A percentile compares a stretch with the other conserved stretches of the same genome.
These are phyloP conservation scores for Pelobates cultripes DNA, from an alignment of 2,797 vertebrate species.

Conservation along the genomic window DNA sequence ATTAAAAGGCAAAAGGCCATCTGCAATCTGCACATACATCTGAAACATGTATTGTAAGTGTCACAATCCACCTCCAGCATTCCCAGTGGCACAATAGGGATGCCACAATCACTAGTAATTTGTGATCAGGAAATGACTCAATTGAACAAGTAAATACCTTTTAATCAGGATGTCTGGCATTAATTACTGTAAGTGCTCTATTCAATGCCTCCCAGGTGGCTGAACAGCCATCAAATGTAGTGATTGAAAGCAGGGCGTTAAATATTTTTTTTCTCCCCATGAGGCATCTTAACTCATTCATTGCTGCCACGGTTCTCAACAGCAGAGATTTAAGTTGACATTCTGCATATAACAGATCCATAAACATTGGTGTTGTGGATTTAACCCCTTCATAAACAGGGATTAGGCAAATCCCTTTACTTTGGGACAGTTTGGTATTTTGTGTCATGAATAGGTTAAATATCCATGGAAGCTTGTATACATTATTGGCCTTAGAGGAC, in stretches of 20 bases:
- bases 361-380: too few relatives aligned
- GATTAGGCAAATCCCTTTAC: too few relatives aligned
- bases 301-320: background rate
- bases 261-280: background rate
- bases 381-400: too few relatives aligned
- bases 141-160: constrained; percentile 28
- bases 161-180: constrained; percentile 24
- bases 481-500: background rate
- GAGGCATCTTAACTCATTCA: background rate
- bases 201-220: constrained; percentile 30
- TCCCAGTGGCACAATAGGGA: background rate
- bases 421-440: too few relatives aligned
- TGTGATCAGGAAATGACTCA: background rate
- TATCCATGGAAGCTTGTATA: too few relatives aligned
- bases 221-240: background rate
- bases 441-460: too few relatives aligned
- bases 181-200: constrained; percentile 17
- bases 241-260: constrained; percentile 9
- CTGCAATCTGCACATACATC: background rate
- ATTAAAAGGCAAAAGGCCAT: background rate
- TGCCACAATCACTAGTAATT: constrained; percentile 3
- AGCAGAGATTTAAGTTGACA: background rate
- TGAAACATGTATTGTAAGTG: background rate
- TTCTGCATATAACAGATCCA: too few relatives aligned
- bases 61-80: background rate